A percentile compares a stretch with the other conserved stretches of the same genome.
Evolutionary conservation across 2,113 vertebrate genomes (phyloP).

Genomic region (Anhinga anhinga): DNA sequence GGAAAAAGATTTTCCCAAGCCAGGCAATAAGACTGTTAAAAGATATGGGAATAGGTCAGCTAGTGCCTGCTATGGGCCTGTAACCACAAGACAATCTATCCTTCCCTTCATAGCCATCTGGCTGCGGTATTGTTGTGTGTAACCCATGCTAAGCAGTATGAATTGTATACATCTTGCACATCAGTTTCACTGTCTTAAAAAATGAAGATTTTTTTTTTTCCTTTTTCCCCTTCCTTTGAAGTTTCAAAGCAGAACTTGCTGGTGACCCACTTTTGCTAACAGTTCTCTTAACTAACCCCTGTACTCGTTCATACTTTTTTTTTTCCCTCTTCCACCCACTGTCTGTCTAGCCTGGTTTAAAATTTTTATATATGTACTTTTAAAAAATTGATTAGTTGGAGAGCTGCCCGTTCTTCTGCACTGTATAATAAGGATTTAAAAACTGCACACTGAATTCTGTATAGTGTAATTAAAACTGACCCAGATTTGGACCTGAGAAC

Average conservation of each 20-base stretch:
- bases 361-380: conserved; percentile 85
- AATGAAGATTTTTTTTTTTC: conserved; percentile 35
- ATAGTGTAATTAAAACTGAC: conserved; percentile 85
- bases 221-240: conserved; percentile 64
- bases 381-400: conserved; percentile 87
- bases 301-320: conserved; percentile 71
- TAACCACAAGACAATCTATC: not conserved
- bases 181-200: conserved; percentile 54
- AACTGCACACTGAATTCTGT: conserved; percentile 80
- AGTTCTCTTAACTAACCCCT: conserved; percentile 80
- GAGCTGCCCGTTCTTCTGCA: conserved; percentile 76
- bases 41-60: not conserved
- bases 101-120: not conserved
- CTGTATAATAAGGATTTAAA: conserved; percentile 82
- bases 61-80: not conserved
- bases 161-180: conserved; percentile 39
- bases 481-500: conserved; percentile 83
- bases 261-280: conserved; percentile 80
- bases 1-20: not conserved
- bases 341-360: conserved; percentile 81
- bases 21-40: not conserved
- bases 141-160: not conserved
- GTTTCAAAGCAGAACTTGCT: conserved; percentile 73
- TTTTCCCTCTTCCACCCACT: conserved; percentile 64
- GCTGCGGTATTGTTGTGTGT: not conserved